Evolutionary conservation across 2,113 vertebrate species (phyloP).

Genomic region (Malurus melanocephalus): DNA sequence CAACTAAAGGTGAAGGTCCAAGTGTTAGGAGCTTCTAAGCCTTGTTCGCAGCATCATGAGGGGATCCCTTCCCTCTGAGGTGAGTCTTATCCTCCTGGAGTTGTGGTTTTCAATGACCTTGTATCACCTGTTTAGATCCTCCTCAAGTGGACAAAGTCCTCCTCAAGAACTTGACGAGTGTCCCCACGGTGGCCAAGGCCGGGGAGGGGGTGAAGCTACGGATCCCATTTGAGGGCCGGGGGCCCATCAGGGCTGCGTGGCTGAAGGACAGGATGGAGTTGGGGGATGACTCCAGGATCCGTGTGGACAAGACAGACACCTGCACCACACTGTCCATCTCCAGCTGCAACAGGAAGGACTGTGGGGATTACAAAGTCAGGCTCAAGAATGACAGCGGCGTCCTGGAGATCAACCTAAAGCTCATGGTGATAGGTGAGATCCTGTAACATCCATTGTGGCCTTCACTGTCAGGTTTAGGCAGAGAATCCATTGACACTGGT

Average conservation of each 20-base stretch:
- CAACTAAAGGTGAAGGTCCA: background rate
- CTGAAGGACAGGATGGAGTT: conserved; percentile 79
- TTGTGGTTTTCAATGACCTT: background rate
- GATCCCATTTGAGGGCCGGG: conserved; percentile 77
- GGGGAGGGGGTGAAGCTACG: conserved; percentile 76
- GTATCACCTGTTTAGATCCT: conserved; percentile 70
- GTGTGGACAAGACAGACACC: conserved; percentile 70
- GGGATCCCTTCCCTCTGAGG: background rate
- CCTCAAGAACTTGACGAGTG: conserved; percentile 69
- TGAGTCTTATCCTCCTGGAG: background rate
- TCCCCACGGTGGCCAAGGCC: conserved; percentile 75
- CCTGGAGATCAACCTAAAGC: conserved; percentile 70
- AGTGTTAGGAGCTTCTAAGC: background rate
- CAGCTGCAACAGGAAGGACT: conserved; percentile 73
- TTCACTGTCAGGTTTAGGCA: background rate
- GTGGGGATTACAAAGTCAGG: conserved; percentile 83
- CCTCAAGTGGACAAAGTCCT: conserved; percentile 78
- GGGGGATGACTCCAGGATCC: conserved; percentile 57
- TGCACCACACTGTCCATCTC: conserved; percentile 74
- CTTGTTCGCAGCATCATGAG: background rate
- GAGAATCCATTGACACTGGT: background rate
- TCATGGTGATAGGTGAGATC: conserved; percentile 80
- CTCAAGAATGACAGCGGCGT: conserved; percentile 82
- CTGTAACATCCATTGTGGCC: background rate
- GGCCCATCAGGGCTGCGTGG: conserved; percentile 82